Base-by-base conservation (phyloP, 1,140 invertebrate species). In the Atta cephalotes region DNA sequence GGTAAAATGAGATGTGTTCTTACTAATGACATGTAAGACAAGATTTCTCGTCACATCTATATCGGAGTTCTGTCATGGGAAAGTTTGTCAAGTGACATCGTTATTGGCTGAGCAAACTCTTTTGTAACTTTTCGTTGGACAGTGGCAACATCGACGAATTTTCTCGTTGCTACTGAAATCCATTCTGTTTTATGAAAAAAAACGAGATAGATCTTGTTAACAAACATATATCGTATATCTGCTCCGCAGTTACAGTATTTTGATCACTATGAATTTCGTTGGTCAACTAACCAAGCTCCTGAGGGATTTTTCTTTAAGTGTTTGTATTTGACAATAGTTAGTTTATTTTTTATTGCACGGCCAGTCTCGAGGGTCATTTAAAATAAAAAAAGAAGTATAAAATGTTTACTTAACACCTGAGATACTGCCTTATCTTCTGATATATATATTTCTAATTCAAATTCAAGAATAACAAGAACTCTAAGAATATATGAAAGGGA, bases 81-180 rank as follows among this genome's bases (percentile, higher is more conserved):
- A 84, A 84, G 80, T 84, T 74, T 74, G 56, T 21, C 45, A 31
- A 74, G 35, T 12, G 68, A 21, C 39, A 14, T 74, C 35, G 51
- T 14, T 25, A 53, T 58, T 39, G 68, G 35, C 14, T 68, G 21
- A 7, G 21, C 51, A 12, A 80, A 80, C 49, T 39, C 72, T 62
- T 81, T 58, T 25, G 68, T 7, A 74, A 51, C 56, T 84, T 74
- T 74, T 7, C 12, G 39, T 18, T 12, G 56, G 25, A 3, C 45
- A n/a, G 4, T 10, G 28, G 62, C 77, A 16, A n/a, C 71, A 10
- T 35, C 76, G 62, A 53, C 31, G 68, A 82, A 51, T 72, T 72
- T 72, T 72, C 79, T 51, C 79, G 16, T 45, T 25, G 21, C 51
- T 31, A 31, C 7, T 18, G 53, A 82, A 81, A 71, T 58, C 51